Percentiles rank a stretch among this genome's conserved stretches.
These are phyloP conservation scores for Spilarctia lutea DNA, from an alignment of 2,888 invertebrate species.

Conservation along the genomic window DNA sequence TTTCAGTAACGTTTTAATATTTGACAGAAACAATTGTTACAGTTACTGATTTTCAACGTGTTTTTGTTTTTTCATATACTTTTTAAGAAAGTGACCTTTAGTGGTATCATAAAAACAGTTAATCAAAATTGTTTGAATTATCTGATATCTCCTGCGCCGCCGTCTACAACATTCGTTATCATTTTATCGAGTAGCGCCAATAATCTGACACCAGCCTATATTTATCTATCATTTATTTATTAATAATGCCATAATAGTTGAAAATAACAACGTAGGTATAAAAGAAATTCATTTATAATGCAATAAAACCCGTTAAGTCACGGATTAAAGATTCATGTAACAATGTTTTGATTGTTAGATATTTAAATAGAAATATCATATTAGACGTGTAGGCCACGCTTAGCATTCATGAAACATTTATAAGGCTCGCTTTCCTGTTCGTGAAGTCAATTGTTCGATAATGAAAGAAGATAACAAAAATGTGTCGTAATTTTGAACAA, in stretches of 20 bases:
- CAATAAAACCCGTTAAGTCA: constrained; percentile 16
- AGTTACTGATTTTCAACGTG: not conserved
- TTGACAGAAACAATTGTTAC: no score
- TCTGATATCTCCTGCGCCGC: not conserved
- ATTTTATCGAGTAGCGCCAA: not conserved
- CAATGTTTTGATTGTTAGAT: constrained; percentile 24
- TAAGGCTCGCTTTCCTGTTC: constrained; percentile 14
- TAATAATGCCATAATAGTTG: not conserved
- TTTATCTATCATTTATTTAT: not conserved
- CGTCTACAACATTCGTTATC: constrained; percentile 5
- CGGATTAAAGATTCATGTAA: constrained; percentile 14
- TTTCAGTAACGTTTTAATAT: no score
- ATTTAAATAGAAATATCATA: constrained; percentile 22
- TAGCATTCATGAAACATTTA: constrained; percentile 20
- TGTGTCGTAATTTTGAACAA: constrained; percentile 40
- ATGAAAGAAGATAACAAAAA: constrained; percentile 10
- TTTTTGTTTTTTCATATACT: not conserved
- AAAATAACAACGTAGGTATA: not conserved
- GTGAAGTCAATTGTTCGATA: constrained; percentile 21
- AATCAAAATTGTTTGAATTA: constrained; percentile 9
- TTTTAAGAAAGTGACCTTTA: not conserved
- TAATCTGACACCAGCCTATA: not conserved
- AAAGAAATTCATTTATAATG: constrained; percentile 5
- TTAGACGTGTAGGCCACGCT: constrained; percentile 14
- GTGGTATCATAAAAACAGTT: constrained; percentile 5